Percentiles rank a stretch among this genome's conserved stretches.
These are phyloP conservation scores for Eristalinus sepulchralis DNA, from an alignment of 2,888 invertebrate genomes.

Conservation along the genomic window DNA sequence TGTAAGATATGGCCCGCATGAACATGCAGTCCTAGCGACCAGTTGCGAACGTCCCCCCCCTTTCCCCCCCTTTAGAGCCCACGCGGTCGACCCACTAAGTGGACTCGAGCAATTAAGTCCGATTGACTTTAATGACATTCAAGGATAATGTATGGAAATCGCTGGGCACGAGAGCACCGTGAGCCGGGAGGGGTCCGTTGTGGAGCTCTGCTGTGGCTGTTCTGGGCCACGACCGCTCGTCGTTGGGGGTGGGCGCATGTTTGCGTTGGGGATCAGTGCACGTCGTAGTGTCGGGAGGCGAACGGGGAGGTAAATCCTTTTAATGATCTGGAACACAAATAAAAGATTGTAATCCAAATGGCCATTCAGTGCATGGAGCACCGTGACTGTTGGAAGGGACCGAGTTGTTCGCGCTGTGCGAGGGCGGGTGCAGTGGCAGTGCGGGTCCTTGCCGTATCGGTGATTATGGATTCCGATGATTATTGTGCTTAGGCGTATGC, in stretches of 20 bases:
- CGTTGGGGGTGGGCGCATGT: background rate
- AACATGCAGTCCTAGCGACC: background rate
- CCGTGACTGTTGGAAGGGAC: background rate
- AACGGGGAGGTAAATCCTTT: slow-evolving; percentile 47
- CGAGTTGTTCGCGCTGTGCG: background rate
- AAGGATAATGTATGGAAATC: slow-evolving; percentile 64
- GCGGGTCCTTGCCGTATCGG: slow-evolving; percentile 30
- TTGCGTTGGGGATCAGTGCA: slow-evolving; percentile 10
- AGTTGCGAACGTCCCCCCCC: no score
- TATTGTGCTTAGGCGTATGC: slow-evolving; percentile 47
- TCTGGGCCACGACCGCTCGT: background rate
- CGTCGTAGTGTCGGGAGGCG: background rate
- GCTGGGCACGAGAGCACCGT: background rate
- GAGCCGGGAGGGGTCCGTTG: background rate
- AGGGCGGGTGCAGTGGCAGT: background rate
- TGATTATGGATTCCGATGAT: slow-evolving; percentile 66
- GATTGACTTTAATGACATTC: slow-evolving; percentile 61
- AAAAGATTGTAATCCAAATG: slow-evolving; percentile 45
- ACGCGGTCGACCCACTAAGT: background rate
- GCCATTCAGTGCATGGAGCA: slow-evolving; percentile 23
- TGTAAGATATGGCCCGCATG: slow-evolving; percentile 13
- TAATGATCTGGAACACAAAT: slow-evolving; percentile 61
- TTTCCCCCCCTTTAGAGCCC: background rate
- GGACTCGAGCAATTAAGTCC: slow-evolving; percentile 43
- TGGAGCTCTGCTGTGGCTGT: background rate